Evolutionary conservation across 1,140 invertebrate species (phyloP).

Genomic region (Mya arenaria): DNA sequence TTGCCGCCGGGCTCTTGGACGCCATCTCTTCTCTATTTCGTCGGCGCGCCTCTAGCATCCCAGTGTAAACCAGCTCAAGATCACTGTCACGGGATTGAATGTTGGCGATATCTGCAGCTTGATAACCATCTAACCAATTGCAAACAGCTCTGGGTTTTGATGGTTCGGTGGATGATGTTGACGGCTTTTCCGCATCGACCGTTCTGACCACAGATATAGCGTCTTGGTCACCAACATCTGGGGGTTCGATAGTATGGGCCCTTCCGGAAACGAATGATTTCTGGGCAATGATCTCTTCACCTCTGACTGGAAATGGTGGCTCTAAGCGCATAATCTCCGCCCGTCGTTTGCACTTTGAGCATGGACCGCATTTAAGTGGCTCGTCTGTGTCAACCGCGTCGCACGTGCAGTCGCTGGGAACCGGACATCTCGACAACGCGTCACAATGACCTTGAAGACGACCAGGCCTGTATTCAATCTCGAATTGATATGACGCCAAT

Average conservation of each 20-base stretch:
- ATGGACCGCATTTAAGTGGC: conserved; percentile 2
- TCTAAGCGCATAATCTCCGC: not conserved
- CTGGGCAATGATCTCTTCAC: not conserved
- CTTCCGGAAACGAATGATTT: not conserved
- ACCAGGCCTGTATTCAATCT: conserved; percentile 63
- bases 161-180: too few species aligned
- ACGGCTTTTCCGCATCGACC: too few species aligned
- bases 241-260: not conserved
- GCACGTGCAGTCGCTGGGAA: not conserved
- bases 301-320: not conserved
- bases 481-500: conserved; percentile 63
- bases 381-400: not conserved
- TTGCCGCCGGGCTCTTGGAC: not conserved
- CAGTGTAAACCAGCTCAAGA: not conserved
- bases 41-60: not conserved
- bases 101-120: not conserved
- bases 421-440: conserved; percentile 49
- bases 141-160: too few species aligned
- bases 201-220: not conserved
- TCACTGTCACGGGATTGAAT: not conserved
- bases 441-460: conserved; percentile 64
- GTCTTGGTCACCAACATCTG: not conserved
- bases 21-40: not conserved
- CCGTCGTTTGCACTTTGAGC: not conserved
- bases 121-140: too few species aligned